These are phyloP conservation scores for Galerucella nymphaeae DNA, from an alignment of 2,888 invertebrate species.

Conservation along the genomic window DNA sequence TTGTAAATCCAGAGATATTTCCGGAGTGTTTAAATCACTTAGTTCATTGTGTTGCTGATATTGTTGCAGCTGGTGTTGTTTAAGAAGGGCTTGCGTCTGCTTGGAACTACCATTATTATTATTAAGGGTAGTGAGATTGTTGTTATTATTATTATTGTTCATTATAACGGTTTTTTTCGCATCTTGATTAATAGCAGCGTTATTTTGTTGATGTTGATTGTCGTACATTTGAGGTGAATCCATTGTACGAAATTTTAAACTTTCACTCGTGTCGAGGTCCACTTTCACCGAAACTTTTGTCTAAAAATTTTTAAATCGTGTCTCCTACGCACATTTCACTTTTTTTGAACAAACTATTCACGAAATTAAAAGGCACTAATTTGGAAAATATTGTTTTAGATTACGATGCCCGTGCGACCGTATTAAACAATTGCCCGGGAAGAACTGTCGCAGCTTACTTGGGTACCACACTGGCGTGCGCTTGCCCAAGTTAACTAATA, in stretches of 20 bases:
- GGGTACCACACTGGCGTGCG: conserved; percentile 65
- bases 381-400: not conserved
- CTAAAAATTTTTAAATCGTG: conserved; percentile 39
- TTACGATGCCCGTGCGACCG: conserved; percentile 14
- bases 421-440: conserved; percentile 38
- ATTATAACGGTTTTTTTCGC: conserved; percentile 65
- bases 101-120: conserved; percentile 67
- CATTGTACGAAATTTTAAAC: conserved; percentile 66
- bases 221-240: conserved; percentile 92
- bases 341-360: conserved; percentile 29
- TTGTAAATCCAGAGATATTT: conserved; percentile 91
- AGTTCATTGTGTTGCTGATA: conserved; percentile 80
- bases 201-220: conserved; percentile 69
- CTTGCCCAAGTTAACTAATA: conserved; percentile 64
- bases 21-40: conserved; percentile 90
- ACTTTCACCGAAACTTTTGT: conserved; percentile 56
- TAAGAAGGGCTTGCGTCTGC: conserved; percentile 71
- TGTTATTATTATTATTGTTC: conserved; percentile 65
- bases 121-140: conserved; percentile 65
- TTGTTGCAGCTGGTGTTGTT: conserved; percentile 78
- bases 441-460: conserved; percentile 57
- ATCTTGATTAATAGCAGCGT: conserved; percentile 72
- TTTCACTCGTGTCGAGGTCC: conserved; percentile 56
- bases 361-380: conserved; percentile 6
- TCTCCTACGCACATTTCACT: conserved; percentile 46